Evolutionary conservation across 2,888 invertebrate genomes (phyloP).

Genomic region (Pimpla rufipes): DNA sequence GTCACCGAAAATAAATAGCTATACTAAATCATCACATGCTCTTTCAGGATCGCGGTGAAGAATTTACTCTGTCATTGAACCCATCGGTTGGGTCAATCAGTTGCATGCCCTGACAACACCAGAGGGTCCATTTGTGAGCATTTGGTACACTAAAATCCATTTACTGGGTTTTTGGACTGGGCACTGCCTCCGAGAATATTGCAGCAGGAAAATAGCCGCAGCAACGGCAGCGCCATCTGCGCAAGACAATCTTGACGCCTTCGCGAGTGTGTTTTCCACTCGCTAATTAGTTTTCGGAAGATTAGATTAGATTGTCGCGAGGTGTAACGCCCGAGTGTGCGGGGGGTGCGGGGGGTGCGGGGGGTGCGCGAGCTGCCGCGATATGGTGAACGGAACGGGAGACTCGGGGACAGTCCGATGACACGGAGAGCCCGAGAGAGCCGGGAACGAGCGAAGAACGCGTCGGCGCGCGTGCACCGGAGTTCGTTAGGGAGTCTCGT

Average conservation of each 20-base stretch:
- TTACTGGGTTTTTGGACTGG: no score
- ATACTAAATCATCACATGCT: no score
- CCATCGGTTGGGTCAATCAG: no score
- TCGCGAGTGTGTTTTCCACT: slow-evolving; percentile 51
- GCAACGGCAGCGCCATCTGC: slow-evolving; percentile 48
- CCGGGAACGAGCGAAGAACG: slow-evolving; percentile 27
- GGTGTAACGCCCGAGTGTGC: slow-evolving; percentile 51
- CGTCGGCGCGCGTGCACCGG: neutral
- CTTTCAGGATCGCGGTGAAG: no score
- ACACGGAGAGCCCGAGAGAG: slow-evolving; percentile 21
- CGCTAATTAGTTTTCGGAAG: slow-evolving; percentile 64
- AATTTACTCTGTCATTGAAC: no score
- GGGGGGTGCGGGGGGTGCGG: neutral
- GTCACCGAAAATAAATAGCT: neutral
- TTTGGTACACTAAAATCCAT: no score
- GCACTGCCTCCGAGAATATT: no score
- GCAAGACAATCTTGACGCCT: slow-evolving; percentile 61
- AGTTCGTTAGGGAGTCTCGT: slow-evolving; percentile 41
- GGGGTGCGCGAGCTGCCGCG: neutral
- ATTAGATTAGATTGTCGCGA: slow-evolving; percentile 63
- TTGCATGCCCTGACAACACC: no score
- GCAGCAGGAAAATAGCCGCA: neutral
- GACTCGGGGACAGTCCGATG: slow-evolving; percentile 32
- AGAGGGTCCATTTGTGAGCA: no score
- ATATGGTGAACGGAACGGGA: slow-evolving; percentile 10